These are phyloP conservation scores for Entomyzon cyanotis DNA, from an alignment of 2,113 vertebrate genomes.

Conservation along the genomic window DNA sequence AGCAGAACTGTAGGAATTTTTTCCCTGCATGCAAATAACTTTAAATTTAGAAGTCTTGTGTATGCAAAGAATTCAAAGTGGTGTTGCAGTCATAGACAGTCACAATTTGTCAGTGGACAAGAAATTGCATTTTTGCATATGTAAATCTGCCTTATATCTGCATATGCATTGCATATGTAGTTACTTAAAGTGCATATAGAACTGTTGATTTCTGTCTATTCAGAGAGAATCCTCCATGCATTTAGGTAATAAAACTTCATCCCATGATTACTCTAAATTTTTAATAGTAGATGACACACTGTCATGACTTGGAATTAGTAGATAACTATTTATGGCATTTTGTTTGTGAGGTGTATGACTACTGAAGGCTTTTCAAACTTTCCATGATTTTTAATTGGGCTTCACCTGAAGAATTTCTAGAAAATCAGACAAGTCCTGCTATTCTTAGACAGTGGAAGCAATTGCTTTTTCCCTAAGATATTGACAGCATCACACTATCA, in stretches of 20 bases:
- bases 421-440: background rate
- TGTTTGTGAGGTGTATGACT: background rate
- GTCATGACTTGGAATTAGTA: background rate
- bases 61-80: background rate
- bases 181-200: background rate
- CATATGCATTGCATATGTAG: background rate
- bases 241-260: background rate
- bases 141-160: background rate
- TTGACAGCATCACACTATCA: background rate
- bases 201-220: background rate
- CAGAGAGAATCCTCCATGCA: background rate
- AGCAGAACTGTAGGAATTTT: slow-evolving; percentile 54
- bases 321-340: background rate
- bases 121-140: background rate
- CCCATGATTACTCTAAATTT: background rate
- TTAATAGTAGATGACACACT: background rate
- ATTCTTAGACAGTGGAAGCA: background rate
- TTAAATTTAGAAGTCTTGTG: slow-evolving; percentile 62
- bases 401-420: background rate
- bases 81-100: background rate
- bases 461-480: background rate
- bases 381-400: background rate
- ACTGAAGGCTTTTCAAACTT: background rate
- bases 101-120: background rate
- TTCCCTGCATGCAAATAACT: slow-evolving; percentile 61